Conservation (phyloP, 2,888 invertebrate genomes). For the Pachycephus smyrnensis region DNA sequence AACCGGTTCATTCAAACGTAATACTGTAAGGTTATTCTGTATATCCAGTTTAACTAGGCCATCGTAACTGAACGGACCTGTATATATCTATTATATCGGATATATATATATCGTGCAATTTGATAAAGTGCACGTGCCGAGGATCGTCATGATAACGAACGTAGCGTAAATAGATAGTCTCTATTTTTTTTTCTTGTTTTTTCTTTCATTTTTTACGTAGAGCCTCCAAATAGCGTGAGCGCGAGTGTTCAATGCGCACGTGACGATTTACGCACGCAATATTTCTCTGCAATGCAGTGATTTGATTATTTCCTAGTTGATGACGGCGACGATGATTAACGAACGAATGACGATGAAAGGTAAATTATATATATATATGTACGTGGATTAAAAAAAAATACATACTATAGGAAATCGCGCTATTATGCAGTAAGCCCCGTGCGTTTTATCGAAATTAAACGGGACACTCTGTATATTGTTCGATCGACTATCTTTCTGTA, state of each 20-base stretch:
- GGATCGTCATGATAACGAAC: neutral
- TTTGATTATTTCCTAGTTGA: conserved; percentile 44
- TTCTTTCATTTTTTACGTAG: conserved; percentile 4
- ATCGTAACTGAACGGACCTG: neutral
- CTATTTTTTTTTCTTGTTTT: neutral
- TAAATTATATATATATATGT: neutral
- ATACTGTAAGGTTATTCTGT: neutral
- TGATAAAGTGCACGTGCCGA: neutral
- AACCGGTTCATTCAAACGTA: neutral
- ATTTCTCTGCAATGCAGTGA: conserved; percentile 44
- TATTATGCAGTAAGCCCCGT: neutral
- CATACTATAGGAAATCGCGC: neutral
- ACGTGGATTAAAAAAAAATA: neutral
- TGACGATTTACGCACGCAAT: neutral
- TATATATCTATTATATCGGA: neutral
- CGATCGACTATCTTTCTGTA: neutral
- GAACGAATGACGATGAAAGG: neutral
- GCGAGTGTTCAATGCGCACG: neutral
- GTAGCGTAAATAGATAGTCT: neutral
- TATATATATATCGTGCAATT: neutral
- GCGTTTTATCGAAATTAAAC: neutral
- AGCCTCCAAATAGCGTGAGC: conserved; percentile 16
- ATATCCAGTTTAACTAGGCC: neutral
- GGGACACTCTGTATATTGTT: neutral
- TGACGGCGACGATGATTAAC: neutral